Conservation (phyloP, 2,797 vertebrate species). For the Cercopithecus petaurista region DNA sequence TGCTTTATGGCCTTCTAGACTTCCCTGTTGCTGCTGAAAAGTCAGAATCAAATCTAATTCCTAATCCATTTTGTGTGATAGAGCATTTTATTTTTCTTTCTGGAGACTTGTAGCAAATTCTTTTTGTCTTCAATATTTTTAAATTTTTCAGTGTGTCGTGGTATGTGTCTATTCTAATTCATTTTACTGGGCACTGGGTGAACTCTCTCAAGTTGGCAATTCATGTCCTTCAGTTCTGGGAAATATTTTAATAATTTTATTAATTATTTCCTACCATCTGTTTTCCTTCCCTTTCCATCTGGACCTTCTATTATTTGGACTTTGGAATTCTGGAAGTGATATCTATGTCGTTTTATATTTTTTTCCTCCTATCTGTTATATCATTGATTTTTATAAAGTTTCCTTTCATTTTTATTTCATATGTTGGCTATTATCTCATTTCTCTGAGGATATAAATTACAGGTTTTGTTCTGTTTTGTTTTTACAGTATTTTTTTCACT, state of each 20-base stretch:
- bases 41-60: not conserved
- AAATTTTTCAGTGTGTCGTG: not conserved
- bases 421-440: not conserved
- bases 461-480: not conserved
- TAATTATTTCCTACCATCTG: slow-evolving; percentile 72
- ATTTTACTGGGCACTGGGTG: not conserved
- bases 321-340: slow-evolving; percentile 15
- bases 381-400: not conserved
- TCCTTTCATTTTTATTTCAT: not conserved
- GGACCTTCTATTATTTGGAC: slow-evolving; percentile 48
- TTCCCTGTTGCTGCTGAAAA: not conserved
- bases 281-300: slow-evolving; percentile 63
- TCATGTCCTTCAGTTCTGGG: not conserved
- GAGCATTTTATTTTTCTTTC: not conserved
- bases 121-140: slow-evolving; percentile 3
- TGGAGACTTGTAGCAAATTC: not conserved
- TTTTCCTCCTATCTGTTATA: not conserved
- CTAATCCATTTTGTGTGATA: not conserved
- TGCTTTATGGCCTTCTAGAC: not conserved
- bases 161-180: not conserved
- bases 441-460: not conserved
- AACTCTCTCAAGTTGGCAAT: slow-evolving; percentile 42
- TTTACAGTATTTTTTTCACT: not conserved
- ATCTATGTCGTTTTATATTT: not conserved
- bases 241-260: slow-evolving; percentile 67